Evolutionary conservation across 2,888 invertebrate species (phyloP), one percentile per base, ranked within the genome.

Genomic region (Tortricodes alternella): DNA sequence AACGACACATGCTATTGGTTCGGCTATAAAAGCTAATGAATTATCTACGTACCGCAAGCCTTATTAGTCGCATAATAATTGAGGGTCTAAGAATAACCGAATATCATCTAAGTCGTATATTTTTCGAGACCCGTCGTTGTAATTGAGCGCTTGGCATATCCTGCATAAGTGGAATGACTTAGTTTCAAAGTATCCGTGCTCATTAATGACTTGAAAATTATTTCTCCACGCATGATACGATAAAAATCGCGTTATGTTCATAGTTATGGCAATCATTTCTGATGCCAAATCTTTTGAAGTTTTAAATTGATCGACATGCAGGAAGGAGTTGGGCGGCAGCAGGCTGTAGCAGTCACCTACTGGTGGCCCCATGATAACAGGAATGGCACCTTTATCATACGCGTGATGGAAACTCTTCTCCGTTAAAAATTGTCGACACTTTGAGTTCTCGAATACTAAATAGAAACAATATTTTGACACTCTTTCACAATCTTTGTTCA

Each of bases 321-420:
- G 70, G 70, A 88, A 95, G 0, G 94, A 95, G 53, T 88, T 72
- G 0, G 94, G 93, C 0, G 95, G 95, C 23, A 95, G 73, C 6
- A 94, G 68, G 32, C 71, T 81, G 19, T 80, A 67, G 62, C 85
- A 85, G 50, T 86, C 93, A 86, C 68, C 86, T 76, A 41, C 51
- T 1, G 88, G 71, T 2, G 93, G 87, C 0, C 95, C 95, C 91
- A 94, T 92, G 34, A 95, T 92, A 2, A 95, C 78, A 0, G 95
- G 95, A 23, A 94, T 91, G 0, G 93, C 86, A 11, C 91, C 90
- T 73, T 93, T 94, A 1, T 79, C 68, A 64, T 92, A 94, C 0
- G 93, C 93, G 63, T 94, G 91, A 88, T 94, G 93, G 80, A 93
- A 95, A 0, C 92, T 71, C 73, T 95, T 95, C 70, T 95, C 95